Evolutionary conservation across 2,888 invertebrate genomes (phyloP), one percentile per base, ranked within the genome.

Genomic region (Thereva nobilitata): DNA sequence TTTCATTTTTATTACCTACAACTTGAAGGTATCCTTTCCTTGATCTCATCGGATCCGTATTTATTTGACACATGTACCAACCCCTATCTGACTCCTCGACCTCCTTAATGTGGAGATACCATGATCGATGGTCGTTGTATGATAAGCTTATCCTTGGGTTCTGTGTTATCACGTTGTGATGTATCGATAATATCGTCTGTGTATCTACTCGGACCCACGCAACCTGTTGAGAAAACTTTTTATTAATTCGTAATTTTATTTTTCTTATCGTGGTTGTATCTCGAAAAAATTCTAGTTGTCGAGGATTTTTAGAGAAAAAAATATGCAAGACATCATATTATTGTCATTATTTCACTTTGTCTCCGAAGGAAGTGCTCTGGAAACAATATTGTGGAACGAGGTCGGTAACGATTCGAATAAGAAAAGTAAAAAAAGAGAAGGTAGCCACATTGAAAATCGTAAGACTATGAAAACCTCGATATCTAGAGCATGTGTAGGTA

Each of bases 171-270:
- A 95, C 92, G 78, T 91, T 92, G 81, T 93, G 92, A 79, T 95
- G 94, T 76, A 95, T 95, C 67, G 94, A 93, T 66, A 95, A 84
- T 75, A 95, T 93, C 2, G 95, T 95, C 81, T 95, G 94, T 0
- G 94, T 94, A 77, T 95, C 94, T 53, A 95, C 93, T 45, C 93
- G 87, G 9, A 95, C 94, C 95, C 95, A 95, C 71, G 94, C 95
- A 73, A 95, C 92, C 93, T 94, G 67, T 23, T 66, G 61, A 40
- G 47, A 61, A 65, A 61, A 56, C 42, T 65, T 68, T 57, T 47
- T 50, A 12, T 40, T 68, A 67, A 54, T 68, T 68, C 23, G 23
- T 23, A 23, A 23, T 23, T 23, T 23, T 23, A 23, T 23, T 23
- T 23, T 23, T 23, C 23, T 23, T 23, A 23, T 23, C 23, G 23